Evolutionary conservation across 2,113 vertebrate species (phyloP), one percentile per base, ranked within the genome.

Genomic region (Guaruba guarouba): DNA sequence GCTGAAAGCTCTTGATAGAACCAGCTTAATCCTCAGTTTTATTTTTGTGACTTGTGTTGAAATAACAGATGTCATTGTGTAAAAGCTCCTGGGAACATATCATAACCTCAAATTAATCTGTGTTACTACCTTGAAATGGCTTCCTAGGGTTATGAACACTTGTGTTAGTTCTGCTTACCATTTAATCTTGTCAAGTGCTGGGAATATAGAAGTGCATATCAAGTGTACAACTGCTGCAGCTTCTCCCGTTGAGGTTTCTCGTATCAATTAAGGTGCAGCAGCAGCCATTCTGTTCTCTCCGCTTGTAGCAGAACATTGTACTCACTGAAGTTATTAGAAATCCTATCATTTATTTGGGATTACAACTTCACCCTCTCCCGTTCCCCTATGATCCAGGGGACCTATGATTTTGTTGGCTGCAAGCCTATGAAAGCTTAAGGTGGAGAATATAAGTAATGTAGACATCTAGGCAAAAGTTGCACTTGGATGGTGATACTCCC

Each of bases 21-120:
- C 48, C 75, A 69, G 37, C 74, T 80, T 87, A 93, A 91, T 68
- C 57, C 41, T 31, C 28, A 51, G 67, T 88, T 90, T 87, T 93
- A 69, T 66, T 93, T 94, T 75, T 1, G 0, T 84, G 75, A 69
- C 59, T 82, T 86, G 51, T 86, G 54, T 82, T 85, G 81, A 95
- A 96, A 93, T 69, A 85, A 79, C 48, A 66, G 39, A 69, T 62
- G 48, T 73, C 35, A 75, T 95, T 93, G 90, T 94, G 91, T 85
- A 90, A 96, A 96, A 96, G 54, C 28, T 49, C 39, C 46, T 69
- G 59, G 85, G 89, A 92, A 81, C 18, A 24, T 66, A 41, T 90
- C 71, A 46, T 31, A 86, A 86, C 89, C 35, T 85, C 57, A 66
- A 49, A 78, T 83, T 92, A 73, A 37, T 94, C 43, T 82, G 61